Evolutionary conservation across 2,113 vertebrate genomes (phyloP), one percentile per base, ranked within the genome.

Genomic region (Phasianus colchicus): DNA sequence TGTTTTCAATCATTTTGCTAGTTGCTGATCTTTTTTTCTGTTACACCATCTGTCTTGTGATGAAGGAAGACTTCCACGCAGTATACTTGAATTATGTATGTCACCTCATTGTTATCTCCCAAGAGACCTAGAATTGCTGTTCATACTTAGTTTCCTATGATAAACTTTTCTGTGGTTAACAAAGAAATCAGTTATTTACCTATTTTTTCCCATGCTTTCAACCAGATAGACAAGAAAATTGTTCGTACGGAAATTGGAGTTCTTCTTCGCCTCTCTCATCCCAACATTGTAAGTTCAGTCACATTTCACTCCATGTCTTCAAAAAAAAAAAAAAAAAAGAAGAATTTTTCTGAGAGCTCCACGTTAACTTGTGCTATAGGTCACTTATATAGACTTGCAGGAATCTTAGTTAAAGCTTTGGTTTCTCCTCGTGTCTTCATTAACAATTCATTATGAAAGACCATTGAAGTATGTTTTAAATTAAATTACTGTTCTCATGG

Each of bases 181-280:
- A 16, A 17, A 54, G 13, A 58, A 95, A 92, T 96, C 66, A 34
- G 14, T 71, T 91, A 82, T 42, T 91, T 29, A 36, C 13, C 54
- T 76, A 78, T 94, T 88, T 89, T 30, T 25, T 84, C 93, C 71
- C 43, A 95, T 34, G 36, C 69, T 97, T 97, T 94, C 95, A 89
- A 96, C 45, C 89, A 99, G 98, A 98, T 99, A 96, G 98, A 99
- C 97, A 99, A 99, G 97, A 99, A 99, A 97, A 99, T 99, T 63
- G 98, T 99, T 47, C 98, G 98, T 84, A 99, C 98, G 21, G 98
- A 99, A 95, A 99, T 99, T 82, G 98, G 98, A 90, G 98, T 99
- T 83, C 97, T 99, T 61, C 98, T 99, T 91, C 98, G 98, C 52
- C 98, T 99, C 87, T 99, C 98, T 0, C 98, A 99, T 96, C 98